phyloP scores from a whole-genome alignment of 2,888 invertebrate genomes.

The Sinopyrophorus schimmeli region DNA sequence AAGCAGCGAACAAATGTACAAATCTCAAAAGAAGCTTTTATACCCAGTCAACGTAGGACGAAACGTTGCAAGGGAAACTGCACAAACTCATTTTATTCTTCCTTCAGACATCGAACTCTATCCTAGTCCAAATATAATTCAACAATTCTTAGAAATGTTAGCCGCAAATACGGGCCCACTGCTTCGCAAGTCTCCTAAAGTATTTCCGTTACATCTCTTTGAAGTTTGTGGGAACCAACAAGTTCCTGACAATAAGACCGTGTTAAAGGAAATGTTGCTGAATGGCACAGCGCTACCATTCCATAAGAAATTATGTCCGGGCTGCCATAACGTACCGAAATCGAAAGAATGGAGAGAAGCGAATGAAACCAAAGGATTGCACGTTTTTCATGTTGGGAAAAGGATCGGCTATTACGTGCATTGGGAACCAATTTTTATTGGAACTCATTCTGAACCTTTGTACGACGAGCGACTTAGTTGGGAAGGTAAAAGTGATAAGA shows the following conservation, averaged over 20 bases:
- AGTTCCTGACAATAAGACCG: constrained; percentile 76
- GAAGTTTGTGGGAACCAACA: constrained; percentile 73
- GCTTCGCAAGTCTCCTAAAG: constrained; percentile 64
- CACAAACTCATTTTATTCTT: constrained; percentile 79
- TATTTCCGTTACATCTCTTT: constrained; percentile 87
- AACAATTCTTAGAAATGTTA: constrained; percentile 83
- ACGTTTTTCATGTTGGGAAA: constrained; percentile 84
- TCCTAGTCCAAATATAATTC: constrained; percentile 80
- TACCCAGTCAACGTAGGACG: constrained; percentile 91
- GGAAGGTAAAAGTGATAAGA: constrained; percentile 95
- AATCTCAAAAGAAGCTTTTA: constrained; percentile 75
- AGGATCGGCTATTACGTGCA: constrained; percentile 76
- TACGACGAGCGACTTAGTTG: constrained; percentile 92
- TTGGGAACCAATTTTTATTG: constrained; percentile 95
- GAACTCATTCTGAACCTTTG: constrained; percentile 83
- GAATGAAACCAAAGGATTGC: constrained; percentile 70
- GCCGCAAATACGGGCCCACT: constrained; percentile 71
- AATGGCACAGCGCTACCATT: constrained; percentile 85
- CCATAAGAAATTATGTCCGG: constrained; percentile 86
- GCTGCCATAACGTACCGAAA: constrained; percentile 86
- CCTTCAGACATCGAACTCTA: constrained; percentile 91
- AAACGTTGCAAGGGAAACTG: constrained; percentile 83
- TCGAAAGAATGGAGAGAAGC: constrained; percentile 82
- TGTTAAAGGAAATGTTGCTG: constrained; percentile 68
- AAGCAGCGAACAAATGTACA: constrained; percentile 70